Evolutionary conservation across 53 echinoderm and acorn worm genomes (phyloP), one percentile per base, ranked within the genome.

Genomic region (Antedon mediterranea): DNA sequence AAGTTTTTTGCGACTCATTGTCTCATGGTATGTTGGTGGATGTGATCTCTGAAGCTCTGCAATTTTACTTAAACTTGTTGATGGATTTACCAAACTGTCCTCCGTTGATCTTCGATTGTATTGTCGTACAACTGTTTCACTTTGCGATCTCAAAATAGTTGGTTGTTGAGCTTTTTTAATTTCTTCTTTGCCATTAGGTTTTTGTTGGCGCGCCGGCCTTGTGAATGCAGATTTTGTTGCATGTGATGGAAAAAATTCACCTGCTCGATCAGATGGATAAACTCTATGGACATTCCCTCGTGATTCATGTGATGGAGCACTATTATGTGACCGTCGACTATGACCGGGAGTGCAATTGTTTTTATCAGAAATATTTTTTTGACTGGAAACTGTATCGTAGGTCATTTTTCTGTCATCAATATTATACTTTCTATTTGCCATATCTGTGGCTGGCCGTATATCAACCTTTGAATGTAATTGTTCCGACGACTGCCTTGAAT

Each of bases 221-320:
- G 80, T 28, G n/a, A 86, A 33, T 0, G 97, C 78, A 20, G 82
- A 79, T 79, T 83, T 85, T 72, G 87, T 91, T 0, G 88, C 92
- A 79, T 91, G 89, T 34, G 82, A 81, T 0, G 97, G 92, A 78
- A 95, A 95, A 78, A 92, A 95, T 77, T 92, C 89, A 30, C 81
- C 73, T 0, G 92, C 57, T 3, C 57, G 57, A 57, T 57, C 57
- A 15, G 57, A 57, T 57, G 57, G 57, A 57, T 57, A 57, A 57
- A 57, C 57, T 23, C 57, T 57, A 18, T 18, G 57, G 23, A 57
- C 23, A 57, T 57, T 57, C 23, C 20, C 57, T 18, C 57, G 7
- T 57, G 57, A 18, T 8, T 23, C 57, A 15, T 26, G 57, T 57
- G 57, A 57, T 8, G 57, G 57, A 11, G 7, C 23, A 26, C 57